These are phyloP conservation scores for Porites lobata DNA, from an alignment of 92 coral and sea anemone species.

Conservation along the genomic window DNA sequence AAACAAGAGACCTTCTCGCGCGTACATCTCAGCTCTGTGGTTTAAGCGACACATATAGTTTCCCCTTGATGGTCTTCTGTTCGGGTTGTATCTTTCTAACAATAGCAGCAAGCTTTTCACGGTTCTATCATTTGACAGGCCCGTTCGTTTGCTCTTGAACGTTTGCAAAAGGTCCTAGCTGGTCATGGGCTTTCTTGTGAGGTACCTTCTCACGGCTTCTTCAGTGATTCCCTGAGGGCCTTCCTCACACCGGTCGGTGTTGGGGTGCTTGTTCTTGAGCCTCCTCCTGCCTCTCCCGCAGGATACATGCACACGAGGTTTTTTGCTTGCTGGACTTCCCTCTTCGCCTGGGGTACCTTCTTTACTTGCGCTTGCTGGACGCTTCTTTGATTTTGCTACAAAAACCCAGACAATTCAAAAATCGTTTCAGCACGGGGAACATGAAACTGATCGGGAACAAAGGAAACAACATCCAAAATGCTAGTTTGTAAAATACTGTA, in stretches of 20 bases:
- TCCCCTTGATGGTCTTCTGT: slow-evolving; percentile 90
- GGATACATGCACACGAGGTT: slow-evolving; percentile 84
- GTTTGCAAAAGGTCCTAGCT: slow-evolving; percentile 96
- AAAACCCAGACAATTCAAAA: background rate
- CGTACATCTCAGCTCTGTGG: background rate
- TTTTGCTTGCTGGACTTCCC: slow-evolving; percentile 80
- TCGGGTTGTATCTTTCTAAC: slow-evolving; percentile 90
- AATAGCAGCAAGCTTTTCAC: slow-evolving; percentile 91
- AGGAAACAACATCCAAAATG: too few relatives aligned
- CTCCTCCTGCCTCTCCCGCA: slow-evolving; percentile 43
- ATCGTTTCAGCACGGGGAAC: too few relatives aligned
- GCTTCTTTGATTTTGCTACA: slow-evolving; percentile 67
- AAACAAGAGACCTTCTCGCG: too few relatives aligned
- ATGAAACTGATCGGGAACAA: too few relatives aligned
- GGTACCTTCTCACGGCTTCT: slow-evolving; percentile 94
- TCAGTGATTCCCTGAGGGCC: slow-evolving; percentile 94
- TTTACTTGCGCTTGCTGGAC: slow-evolving; percentile 76
- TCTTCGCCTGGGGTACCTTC: slow-evolving; percentile 42
- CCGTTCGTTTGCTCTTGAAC: slow-evolving; percentile 92
- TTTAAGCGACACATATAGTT: slow-evolving; percentile 89
- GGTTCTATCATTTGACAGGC: slow-evolving; percentile 92
- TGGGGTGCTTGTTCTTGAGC: slow-evolving; percentile 79
- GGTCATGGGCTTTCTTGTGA: slow-evolving; percentile 98
- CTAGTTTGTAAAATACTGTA: too few relatives aligned
- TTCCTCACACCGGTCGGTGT: slow-evolving; percentile 84